Evolutionary conservation across 53 echinoderm and acorn worm genomes (phyloP).

Genomic region (Henricia sp.): DNA sequence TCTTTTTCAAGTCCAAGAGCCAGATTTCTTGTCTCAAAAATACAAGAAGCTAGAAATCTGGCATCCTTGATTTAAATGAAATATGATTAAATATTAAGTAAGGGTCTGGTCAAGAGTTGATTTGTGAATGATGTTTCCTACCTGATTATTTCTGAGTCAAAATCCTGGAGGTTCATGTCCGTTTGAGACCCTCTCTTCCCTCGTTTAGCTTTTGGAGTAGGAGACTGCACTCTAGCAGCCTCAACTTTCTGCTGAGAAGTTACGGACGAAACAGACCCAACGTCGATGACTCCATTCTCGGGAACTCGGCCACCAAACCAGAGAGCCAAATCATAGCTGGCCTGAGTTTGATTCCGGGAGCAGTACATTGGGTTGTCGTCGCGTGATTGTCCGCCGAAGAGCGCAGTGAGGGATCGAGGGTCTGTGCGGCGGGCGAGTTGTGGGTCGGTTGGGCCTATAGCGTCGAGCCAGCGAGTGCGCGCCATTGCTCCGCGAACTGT

Average conservation of each 20-base stretch:
- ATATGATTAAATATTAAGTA: too few species aligned
- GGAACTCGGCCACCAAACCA: conserved; percentile 97
- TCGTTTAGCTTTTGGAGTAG: conserved; percentile 70
- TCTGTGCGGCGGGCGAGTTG: conserved; percentile 90
- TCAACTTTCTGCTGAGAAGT: conserved; percentile 19
- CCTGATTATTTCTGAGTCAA: conserved; percentile 49
- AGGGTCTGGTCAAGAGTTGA: too few species aligned
- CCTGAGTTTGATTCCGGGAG: conserved; percentile 82
- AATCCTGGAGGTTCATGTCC: conserved; percentile 9
- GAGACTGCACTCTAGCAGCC: conserved; percentile 36
- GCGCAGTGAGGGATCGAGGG: conserved; percentile 86
- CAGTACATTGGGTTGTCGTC: conserved; percentile 86
- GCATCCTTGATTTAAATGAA: too few species aligned
- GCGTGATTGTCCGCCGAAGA: conserved; percentile 82
- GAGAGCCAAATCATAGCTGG: conserved; percentile 86
- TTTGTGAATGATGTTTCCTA: conserved; percentile 7
- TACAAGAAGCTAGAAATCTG: too few species aligned
- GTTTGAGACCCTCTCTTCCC: conserved; percentile 61
- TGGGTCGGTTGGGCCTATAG: conserved; percentile 91
- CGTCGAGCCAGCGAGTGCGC: conserved; percentile 86
- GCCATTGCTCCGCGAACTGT: conserved; percentile 81
- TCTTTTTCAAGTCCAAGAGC: too few species aligned
- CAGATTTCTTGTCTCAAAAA: too few species aligned
- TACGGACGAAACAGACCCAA: conserved; percentile 21
- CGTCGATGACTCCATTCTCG: conserved; percentile 66